Evolutionary conservation across 35 echinoderm and acorn worm genomes (phyloP), one percentile per base, ranked within the genome.

Genomic region (Anneissia japonica): DNA sequence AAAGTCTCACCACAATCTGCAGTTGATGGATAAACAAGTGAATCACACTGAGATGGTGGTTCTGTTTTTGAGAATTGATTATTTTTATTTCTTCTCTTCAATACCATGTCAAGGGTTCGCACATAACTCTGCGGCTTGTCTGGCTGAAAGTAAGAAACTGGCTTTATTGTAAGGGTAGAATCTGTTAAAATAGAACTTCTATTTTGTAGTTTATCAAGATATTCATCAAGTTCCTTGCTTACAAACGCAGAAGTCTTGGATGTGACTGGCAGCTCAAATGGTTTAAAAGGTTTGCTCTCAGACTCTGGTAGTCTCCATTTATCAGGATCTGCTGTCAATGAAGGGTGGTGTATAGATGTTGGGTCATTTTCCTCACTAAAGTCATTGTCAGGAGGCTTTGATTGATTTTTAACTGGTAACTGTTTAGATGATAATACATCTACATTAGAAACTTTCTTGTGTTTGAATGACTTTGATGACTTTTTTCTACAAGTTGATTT

Each of bases 161-260:
- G 51, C 2, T 9, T 23, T 64, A 23, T 26, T 16, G 51, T 64
- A 23, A 64, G 5, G 11, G 11, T 64, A 16, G 51, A 64, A 64
- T 64, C 51, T 3, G 51, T 64, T 64, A 64, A 64, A 23, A 64
- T 23, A 64, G 51, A 64, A 64, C 51, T 64, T 64, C 11, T 64
- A 26, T 64, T 23, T 64, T 64, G 51, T 26, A 64, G 5, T 64
- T 64, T 6, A 64, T 81, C 38, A 36, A 81, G 38, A 28, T 81
- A 81, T 39, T 81, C 79, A 81, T 81, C 79, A 11, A 81, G 28
- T 30, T 36, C 38, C 6, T 81, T 39, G 37, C 79, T 81, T 37
- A 81, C 79, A 81, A 81, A 81, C 17, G 79, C 79, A 39, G 79
- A 81, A 23, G 7, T 81, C 23, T 81, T 81, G 7, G 79, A 38